Conservation (phyloP, 2,888 invertebrate species). For the Amblyjoppa proteus region DNA sequence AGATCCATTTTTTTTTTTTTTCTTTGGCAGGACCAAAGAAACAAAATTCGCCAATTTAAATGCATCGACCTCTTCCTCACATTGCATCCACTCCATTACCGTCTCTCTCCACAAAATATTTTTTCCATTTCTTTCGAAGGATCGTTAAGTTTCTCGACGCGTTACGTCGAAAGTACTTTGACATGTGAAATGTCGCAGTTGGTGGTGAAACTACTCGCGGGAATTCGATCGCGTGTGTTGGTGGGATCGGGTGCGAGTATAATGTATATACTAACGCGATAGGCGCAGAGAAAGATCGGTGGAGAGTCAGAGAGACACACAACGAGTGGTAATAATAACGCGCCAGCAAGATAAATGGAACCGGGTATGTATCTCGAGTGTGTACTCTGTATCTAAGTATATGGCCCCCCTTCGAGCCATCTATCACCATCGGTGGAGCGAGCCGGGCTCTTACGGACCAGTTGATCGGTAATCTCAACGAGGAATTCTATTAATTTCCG, state of each 20-base stretch:
- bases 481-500: constrained; percentile 70
- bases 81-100: background rate
- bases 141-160: constrained; percentile 65
- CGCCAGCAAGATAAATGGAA: constrained; percentile 69
- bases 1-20: background rate
- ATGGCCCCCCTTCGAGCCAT: constrained; percentile 62
- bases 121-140: constrained; percentile 20
- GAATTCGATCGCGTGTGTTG: constrained; percentile 42
- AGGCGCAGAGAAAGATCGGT: constrained; percentile 35
- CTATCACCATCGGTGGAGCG: constrained; percentile 67
- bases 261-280: constrained; percentile 19
- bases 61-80: constrained; percentile 67
- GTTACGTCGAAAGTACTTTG: constrained; percentile 60
- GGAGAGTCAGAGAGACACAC: constrained; percentile 46
- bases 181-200: constrained; percentile 63
- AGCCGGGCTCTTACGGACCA: constrained; percentile 50
- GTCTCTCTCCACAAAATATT: background rate
- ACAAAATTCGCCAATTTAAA: constrained; percentile 73
- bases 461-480: constrained; percentile 67
- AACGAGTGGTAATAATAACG: constrained; percentile 66
- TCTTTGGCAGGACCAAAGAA: background rate
- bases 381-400: constrained; percentile 55
- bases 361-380: constrained; percentile 60
- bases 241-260: constrained; percentile 21
- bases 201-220: constrained; percentile 59